Conservation (phyloP, 2,797 vertebrate genomes). For the Pteronotus mesoamericanus region DNA sequence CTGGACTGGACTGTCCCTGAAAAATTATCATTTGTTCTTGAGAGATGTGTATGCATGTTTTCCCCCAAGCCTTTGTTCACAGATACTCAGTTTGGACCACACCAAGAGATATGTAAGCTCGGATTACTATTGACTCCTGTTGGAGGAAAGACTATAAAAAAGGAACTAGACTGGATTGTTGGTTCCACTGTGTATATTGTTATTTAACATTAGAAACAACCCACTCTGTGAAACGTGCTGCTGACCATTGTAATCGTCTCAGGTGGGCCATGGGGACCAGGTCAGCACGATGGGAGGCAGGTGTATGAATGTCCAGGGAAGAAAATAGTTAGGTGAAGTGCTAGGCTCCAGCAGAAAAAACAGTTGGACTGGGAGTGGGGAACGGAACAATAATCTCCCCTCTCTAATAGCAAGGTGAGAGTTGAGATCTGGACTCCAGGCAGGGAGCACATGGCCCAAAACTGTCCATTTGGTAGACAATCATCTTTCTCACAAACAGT, state of each 20-base stretch:
- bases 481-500: neutral
- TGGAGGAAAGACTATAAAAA: neutral
- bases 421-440: neutral
- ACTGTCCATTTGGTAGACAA: neutral
- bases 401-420: neutral
- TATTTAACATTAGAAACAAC: conserved; percentile 41
- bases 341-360: neutral
- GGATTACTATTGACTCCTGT: neutral
- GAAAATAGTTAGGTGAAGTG: neutral
- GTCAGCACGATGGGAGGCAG: neutral
- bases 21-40: conserved; percentile 23
- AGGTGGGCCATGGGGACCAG: neutral
- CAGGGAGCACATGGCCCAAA: neutral
- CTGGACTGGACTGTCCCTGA: neutral
- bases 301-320: neutral
- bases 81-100: neutral
- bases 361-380: neutral
- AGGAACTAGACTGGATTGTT: neutral
- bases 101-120: neutral
- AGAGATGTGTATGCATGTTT: neutral
- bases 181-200: neutral
- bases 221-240: conserved; percentile 5
- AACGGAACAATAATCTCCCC: neutral
- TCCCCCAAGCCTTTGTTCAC: neutral
- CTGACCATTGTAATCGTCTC: neutral